These are phyloP conservation scores for Liparis tanakae DNA, from an alignment of 2,797 vertebrate genomes.

Conservation along the genomic window DNA sequence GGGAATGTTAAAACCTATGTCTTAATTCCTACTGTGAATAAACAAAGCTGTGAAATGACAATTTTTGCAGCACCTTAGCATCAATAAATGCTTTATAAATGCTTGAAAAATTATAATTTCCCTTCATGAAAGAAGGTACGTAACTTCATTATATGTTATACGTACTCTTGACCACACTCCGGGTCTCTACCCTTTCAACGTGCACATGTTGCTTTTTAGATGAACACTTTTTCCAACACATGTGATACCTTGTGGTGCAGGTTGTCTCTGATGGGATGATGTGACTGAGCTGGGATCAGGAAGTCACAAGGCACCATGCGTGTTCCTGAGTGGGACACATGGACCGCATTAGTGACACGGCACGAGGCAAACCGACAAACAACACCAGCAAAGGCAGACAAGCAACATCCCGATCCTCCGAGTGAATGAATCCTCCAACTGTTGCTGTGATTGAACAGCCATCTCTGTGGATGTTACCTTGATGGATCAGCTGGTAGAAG, in stretches of 20 bases:
- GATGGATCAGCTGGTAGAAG: conserved; percentile 98
- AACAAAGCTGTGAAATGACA: neutral
- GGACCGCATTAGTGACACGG: neutral
- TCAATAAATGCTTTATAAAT: neutral
- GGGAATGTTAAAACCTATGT: neutral
- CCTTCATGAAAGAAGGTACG: neutral
- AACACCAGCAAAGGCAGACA: neutral
- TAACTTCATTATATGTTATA: neutral
- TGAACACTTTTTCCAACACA: neutral
- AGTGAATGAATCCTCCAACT: neutral
- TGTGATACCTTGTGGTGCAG: conserved; percentile 93
- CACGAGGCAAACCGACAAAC: neutral
- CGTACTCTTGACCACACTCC: neutral
- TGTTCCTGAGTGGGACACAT: conserved; percentile 84
- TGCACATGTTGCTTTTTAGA: neutral
- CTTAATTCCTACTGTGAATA: neutral
- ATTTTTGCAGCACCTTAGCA: no score
- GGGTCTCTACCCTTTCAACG: neutral
- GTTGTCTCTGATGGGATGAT: conserved; percentile 92
- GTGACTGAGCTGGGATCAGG: conserved; percentile 93
- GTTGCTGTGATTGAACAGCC: neutral
- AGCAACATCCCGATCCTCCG: neutral
- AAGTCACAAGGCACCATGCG: conserved; percentile 97
- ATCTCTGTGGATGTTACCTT: conserved; percentile 84
- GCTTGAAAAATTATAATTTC: neutral